Evolutionary conservation across 2,797 vertebrate species (phyloP).

Genomic region (Phrynocephalus forsythii): DNA sequence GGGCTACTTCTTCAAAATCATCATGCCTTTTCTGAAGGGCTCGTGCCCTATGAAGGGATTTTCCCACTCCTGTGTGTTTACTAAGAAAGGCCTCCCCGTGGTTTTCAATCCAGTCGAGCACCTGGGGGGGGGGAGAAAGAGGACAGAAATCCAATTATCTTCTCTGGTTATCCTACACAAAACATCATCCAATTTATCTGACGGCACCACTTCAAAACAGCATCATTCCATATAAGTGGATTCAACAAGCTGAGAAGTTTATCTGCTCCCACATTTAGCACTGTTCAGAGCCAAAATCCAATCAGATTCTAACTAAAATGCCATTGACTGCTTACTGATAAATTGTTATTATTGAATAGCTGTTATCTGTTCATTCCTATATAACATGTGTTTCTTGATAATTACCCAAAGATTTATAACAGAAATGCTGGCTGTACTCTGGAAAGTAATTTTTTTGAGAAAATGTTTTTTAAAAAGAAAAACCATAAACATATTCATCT

Average conservation of each 20-base stretch:
- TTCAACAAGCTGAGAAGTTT: slow-evolving; percentile 29
- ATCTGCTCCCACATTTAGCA: slow-evolving; percentile 24
- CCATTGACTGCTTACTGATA: slow-evolving; percentile 28
- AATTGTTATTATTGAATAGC: slow-evolving; percentile 56
- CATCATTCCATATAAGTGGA: slow-evolving; percentile 21
- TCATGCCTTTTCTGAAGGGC: slow-evolving; percentile 96
- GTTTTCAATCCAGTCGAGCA: slow-evolving; percentile 98
- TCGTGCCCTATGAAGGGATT: slow-evolving; percentile 92
- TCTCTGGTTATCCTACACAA: slow-evolving; percentile 8
- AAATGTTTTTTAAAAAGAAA: neutral
- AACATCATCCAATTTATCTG: slow-evolving; percentile 7
- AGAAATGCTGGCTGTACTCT: slow-evolving; percentile 17
- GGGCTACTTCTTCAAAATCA: slow-evolving; percentile 96
- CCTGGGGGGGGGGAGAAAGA: slow-evolving; percentile 77
- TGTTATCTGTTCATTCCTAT: slow-evolving; percentile 50
- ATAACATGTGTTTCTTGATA: slow-evolving; percentile 34
- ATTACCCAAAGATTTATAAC: slow-evolving; percentile 41
- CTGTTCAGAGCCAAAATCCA: neutral
- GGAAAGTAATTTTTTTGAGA: neutral
- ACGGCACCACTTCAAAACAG: slow-evolving; percentile 17
- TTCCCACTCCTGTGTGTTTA: slow-evolving; percentile 97
- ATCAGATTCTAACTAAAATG: slow-evolving; percentile 35
- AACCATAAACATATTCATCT: neutral
- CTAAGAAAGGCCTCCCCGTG: slow-evolving; percentile 97
- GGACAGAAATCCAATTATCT: slow-evolving; percentile 53